phyloP scores from a whole-genome alignment of 2,113 vertebrate species.

The Bostrychus sinensis region DNA sequence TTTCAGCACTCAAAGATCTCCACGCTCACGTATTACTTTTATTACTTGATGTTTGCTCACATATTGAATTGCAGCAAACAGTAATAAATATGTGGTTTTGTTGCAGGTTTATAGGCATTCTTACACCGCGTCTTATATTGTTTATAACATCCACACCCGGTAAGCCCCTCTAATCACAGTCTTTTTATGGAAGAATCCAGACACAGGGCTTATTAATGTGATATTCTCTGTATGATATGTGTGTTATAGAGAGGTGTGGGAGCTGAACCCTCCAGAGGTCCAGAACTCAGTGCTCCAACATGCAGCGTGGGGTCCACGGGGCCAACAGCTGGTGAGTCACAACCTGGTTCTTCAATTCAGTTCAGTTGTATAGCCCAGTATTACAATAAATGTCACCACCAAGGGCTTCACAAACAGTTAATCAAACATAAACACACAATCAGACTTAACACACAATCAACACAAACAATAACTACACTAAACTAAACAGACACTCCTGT shows the following conservation, averaged over 20 bases:
- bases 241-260: conserved; percentile 91
- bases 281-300: conserved; percentile 92
- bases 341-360: conserved; percentile 1
- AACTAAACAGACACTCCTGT: too few relatives aligned
- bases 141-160: conserved; percentile 95
- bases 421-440: too few relatives aligned
- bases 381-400: too few relatives aligned
- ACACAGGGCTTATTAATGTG: neutral
- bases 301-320: conserved; percentile 90
- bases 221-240: conserved; percentile 36
- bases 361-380: too few relatives aligned
- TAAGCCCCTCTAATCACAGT: conserved; percentile 13
- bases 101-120: conserved; percentile 92
- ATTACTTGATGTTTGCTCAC: too few relatives aligned
- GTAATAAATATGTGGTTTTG: neutral
- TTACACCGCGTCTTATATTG: conserved; percentile 90
- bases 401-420: too few relatives aligned
- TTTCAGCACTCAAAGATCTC: too few relatives aligned
- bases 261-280: conserved; percentile 96
- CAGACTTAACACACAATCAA: too few relatives aligned
- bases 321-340: conserved; percentile 90
- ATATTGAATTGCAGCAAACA: too few relatives aligned
- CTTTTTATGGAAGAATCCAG: neutral
- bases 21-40: too few relatives aligned
- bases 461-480: too few relatives aligned